phyloP scores from a whole-genome alignment of 2,888 invertebrate species.

The Coleophora deauratella region DNA sequence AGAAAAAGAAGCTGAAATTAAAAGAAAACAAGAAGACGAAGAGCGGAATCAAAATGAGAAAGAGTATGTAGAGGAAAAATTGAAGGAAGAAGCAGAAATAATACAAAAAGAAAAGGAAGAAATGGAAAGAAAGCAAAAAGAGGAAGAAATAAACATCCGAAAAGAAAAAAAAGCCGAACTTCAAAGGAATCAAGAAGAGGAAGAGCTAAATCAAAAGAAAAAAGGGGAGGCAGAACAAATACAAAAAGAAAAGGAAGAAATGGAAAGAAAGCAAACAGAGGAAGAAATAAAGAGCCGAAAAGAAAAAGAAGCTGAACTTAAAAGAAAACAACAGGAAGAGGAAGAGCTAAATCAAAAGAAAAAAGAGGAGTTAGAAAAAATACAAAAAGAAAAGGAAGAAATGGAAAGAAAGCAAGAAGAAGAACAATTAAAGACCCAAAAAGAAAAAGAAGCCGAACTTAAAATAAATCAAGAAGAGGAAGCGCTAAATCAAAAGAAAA shows the following conservation, averaged over 20 bases:
- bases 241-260: neutral
- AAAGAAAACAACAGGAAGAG: conserved; percentile 7
- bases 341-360: neutral
- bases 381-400: conserved; percentile 6
- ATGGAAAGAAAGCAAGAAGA: no score
- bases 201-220: neutral
- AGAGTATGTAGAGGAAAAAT: conserved; percentile 1
- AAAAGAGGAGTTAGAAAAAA: no score
- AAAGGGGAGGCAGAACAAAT: conserved; percentile 3
- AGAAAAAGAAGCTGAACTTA: conserved; percentile 9
- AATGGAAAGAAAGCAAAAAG: conserved; percentile 4
- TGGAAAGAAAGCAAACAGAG: conserved; percentile 9
- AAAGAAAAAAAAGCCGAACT: neutral
- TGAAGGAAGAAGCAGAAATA: neutral
- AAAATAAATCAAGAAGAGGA: neutral
- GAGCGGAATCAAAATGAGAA: conserved; percentile 3
- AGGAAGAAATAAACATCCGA: neutral
- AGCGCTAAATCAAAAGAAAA: conserved; percentile 10
- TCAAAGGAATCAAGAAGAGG: neutral
- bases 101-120: conserved; percentile 7
- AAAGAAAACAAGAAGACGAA: conserved; percentile 1
- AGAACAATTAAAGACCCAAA: no score
- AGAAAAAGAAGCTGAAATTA: no score
- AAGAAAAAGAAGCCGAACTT: no score
- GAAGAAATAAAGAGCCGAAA: conserved; percentile 9